A percentile compares a stretch with the other conserved stretches of the same genome.
Evolutionary conservation across 2,113 vertebrate species (phyloP).

Genomic region (Tretioscincus oriximinensis): DNA sequence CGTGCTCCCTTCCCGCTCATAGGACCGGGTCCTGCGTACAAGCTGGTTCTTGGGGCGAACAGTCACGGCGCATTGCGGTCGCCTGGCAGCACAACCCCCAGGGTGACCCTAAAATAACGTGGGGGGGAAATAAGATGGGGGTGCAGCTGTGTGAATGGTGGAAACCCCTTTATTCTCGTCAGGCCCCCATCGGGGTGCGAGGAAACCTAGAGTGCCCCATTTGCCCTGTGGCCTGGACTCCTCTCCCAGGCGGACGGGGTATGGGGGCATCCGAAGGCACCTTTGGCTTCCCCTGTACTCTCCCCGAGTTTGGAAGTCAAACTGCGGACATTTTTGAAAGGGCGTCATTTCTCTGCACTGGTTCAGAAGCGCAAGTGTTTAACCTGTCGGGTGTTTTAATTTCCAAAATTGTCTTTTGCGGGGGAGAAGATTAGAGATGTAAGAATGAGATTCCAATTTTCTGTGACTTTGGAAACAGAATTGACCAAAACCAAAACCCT

Average conservation of each 20-base stretch:
- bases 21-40: conserved; percentile 62
- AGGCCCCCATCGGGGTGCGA: too few species aligned
- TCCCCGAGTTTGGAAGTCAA: too few species aligned
- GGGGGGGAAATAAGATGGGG: neutral
- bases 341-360: fast-evolving
- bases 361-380: neutral
- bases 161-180: neutral
- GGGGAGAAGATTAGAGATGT: fast-evolving
- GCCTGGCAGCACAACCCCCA: conserved; percentile 63
- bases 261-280: neutral
- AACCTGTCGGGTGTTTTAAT: neutral
- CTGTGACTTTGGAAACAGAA: neutral
- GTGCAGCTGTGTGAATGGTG: neutral
- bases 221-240: neutral
- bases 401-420: neutral
- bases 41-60: conserved; percentile 80
- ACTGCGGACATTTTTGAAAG: neutral
- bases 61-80: conserved; percentile 70
- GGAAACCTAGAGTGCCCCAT: too few species aligned
- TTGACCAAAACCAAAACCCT: neutral
- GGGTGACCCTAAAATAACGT: conserved; percentile 35
- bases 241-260: too few species aligned
- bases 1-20: conserved; percentile 19
- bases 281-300: too few species aligned
- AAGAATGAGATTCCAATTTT: neutral